A percentile compares a stretch with the other conserved stretches of the same genome.
phyloP scores from a whole-genome alignment of 2,797 vertebrate species.

The Xiphophorus birchmanni region DNA sequence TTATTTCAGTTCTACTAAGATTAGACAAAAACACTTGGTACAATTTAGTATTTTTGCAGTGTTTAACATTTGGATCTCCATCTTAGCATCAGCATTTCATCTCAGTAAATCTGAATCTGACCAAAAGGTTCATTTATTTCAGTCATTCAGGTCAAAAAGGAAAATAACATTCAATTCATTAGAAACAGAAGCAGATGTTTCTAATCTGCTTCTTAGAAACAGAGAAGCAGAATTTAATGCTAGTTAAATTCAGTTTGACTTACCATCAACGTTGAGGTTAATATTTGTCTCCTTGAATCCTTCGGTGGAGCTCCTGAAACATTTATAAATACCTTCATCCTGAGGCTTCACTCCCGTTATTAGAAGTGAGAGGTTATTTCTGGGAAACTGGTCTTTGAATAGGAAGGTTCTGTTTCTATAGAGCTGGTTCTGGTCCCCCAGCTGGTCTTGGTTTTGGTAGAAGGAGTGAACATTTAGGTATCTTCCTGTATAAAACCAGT shows the following conservation, averaged over 20 bases:
- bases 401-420: constrained; percentile 71
- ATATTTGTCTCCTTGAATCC: not conserved
- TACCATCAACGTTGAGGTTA: not conserved
- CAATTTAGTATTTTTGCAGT: too few relatives aligned
- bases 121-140: not conserved
- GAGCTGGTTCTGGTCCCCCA: constrained; percentile 32
- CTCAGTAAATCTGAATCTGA: not conserved
- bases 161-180: too few relatives aligned
- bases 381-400: constrained; percentile 60
- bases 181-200: too few relatives aligned
- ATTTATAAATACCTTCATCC: constrained; percentile 76
- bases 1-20: too few relatives aligned
- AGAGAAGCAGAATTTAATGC: too few relatives aligned
- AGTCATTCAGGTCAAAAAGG: too few relatives aligned
- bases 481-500: constrained; percentile 2
- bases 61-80: not conserved
- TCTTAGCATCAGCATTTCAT: not conserved
- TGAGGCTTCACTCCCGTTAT: constrained; percentile 54
- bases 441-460: constrained; percentile 54
- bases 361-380: constrained; percentile 77
- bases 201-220: too few relatives aligned
- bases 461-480: constrained; percentile 58
- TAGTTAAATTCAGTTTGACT: not conserved
- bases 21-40: constrained; percentile 4
- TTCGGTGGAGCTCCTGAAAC: constrained; percentile 65